phyloP scores from a whole-genome alignment of 2,888 invertebrate species.

The Rhabditophanes sp. region DNA sequence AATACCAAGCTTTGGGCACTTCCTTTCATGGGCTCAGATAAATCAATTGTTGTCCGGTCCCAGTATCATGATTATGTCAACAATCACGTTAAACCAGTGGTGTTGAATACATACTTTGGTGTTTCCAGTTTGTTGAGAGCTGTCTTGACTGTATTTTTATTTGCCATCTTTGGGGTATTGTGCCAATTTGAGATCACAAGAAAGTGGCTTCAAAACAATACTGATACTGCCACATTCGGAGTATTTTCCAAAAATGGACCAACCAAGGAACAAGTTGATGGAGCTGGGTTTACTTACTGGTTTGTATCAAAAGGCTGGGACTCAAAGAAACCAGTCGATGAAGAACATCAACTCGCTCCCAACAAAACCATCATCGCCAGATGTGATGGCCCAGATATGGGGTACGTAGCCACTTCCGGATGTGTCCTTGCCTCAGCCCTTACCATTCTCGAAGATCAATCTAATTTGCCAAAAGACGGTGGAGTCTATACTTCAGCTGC shows the following conservation, averaged over 20 bases:
- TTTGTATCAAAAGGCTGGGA: constrained; percentile 67
- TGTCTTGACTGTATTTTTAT: constrained; percentile 45
- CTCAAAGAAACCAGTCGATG: constrained; percentile 46
- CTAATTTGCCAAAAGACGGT: constrained; percentile 61
- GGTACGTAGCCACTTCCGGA: constrained; percentile 50
- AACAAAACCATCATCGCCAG: constrained; percentile 56
- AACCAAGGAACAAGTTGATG: constrained; percentile 46
- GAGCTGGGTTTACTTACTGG: constrained; percentile 55
- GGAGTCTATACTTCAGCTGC: constrained; percentile 66
- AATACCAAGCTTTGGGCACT: constrained; percentile 37
- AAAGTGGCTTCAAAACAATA: constrained; percentile 56
- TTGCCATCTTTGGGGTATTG: constrained; percentile 52
- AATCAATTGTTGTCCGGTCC: constrained; percentile 53
- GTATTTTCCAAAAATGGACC: constrained; percentile 50
- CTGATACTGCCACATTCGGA: constrained; percentile 54
- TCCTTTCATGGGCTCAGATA: constrained; percentile 55
- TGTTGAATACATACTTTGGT: constrained; percentile 55
- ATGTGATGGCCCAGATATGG: constrained; percentile 52
- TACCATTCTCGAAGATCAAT: constrained; percentile 59
- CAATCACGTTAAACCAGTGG: constrained; percentile 57
- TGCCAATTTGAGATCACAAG: constrained; percentile 55
- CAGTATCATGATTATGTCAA: constrained; percentile 60
- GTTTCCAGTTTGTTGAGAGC: constrained; percentile 53
- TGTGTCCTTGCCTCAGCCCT: constrained; percentile 60
- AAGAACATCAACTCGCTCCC: constrained; percentile 46